These are phyloP conservation scores for Mycalesis mineus DNA, from an alignment of 2,888 invertebrate species.

Conservation along the genomic window DNA sequence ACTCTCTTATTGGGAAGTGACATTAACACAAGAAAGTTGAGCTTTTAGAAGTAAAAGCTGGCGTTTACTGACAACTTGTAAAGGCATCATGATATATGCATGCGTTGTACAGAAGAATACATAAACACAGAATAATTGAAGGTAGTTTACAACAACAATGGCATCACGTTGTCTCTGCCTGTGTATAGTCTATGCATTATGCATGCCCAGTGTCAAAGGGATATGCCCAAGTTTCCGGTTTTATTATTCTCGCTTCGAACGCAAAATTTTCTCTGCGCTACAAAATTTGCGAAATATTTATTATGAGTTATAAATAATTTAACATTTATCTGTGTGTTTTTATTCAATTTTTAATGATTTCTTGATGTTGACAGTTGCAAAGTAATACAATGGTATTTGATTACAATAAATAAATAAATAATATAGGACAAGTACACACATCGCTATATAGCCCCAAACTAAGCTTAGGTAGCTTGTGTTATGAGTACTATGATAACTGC, in stretches of 20 bases:
- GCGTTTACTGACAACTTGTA: neutral
- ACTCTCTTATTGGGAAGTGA: no score
- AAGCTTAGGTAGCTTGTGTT: no score
- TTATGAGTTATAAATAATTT: neutral
- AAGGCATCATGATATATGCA: neutral
- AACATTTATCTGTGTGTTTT: no score
- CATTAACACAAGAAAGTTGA: no score
- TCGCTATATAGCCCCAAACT: no score
- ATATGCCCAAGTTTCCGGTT: neutral
- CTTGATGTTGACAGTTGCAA: no score
- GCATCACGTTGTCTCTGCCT: neutral
- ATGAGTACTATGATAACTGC: no score
- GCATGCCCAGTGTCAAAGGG: neutral
- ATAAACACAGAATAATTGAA: neutral
- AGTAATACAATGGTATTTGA: no score
- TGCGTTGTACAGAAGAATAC: neutral
- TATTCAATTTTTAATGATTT: no score
- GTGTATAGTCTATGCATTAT: neutral
- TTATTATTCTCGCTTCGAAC: neutral
- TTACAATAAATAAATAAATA: no score
- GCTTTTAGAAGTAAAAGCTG: neutral
- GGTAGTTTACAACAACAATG: no score
- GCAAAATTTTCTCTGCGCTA: neutral
- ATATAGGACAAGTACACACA: no score
- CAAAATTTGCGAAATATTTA: neutral